A percentile compares a stretch with the other conserved stretches of the same genome.
These are phyloP conservation scores for Tachyglossus aculeatus DNA, from an alignment of 2,797 vertebrate species.

Conservation along the genomic window DNA sequence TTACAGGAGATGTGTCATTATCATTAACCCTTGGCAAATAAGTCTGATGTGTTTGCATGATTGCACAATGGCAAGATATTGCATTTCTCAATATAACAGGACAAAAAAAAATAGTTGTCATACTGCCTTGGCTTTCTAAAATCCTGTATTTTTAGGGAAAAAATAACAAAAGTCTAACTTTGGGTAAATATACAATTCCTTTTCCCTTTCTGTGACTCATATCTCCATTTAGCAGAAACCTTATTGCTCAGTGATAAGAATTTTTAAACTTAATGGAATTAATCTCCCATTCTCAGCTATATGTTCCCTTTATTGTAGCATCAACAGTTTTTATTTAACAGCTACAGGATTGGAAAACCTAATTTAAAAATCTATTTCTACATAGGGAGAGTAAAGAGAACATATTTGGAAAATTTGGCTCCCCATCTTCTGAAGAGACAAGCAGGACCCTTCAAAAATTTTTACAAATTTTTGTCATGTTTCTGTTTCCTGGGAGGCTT, in stretches of 20 bases:
- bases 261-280: background rate
- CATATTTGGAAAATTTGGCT: no score
- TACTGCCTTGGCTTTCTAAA: background rate
- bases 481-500: no score
- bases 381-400: no score
- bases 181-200: background rate
- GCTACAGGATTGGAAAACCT: no score
- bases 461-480: no score
- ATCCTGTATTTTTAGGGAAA: no score
- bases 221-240: background rate
- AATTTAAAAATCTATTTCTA: no score
- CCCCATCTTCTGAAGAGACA: no score
- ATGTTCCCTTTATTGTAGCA: background rate
- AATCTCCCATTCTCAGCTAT: background rate
- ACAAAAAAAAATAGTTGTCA: background rate
- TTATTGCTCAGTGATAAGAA: conserved; percentile 10
- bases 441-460: no score
- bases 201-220: background rate
- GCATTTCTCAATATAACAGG: background rate
- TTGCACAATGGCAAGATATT: background rate
- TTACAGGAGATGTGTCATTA: background rate
- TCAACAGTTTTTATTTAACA: no score
- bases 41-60: background rate
- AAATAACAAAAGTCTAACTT: conserved; percentile 5
- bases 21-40: background rate